Base-by-base conservation (phyloP, 2,888 invertebrate species). In the Cancer borealis region DNA sequence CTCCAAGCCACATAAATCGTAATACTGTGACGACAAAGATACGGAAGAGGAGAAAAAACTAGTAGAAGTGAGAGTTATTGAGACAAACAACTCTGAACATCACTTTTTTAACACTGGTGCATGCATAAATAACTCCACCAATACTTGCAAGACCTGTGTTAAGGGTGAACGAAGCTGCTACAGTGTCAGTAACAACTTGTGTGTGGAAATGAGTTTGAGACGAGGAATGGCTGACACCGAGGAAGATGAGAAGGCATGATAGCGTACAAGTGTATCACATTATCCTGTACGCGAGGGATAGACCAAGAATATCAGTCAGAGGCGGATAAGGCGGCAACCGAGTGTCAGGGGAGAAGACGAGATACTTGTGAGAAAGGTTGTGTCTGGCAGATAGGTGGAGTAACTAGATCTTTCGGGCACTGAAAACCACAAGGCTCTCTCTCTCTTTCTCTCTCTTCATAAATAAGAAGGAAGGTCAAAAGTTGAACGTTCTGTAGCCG, bases 381-480 rank as follows among this genome's bases (percentile, higher is more conserved):
- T 79, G 79, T 79, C 30, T 79, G 79, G 79, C 79, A 79, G 79
- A 79, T 26, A 79, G 79, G 79, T 79, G 79, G 79, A 79, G 79
- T 79, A 79, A 79, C 79, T 79, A 30, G 79, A 79, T 79, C 26
- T 79, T 79, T 79, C 26, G 79, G 30, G 79, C 79, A 26, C 79
- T 79, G 79, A 30, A 30, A 79, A 30, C 66, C 66, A 66, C 66
- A 66, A 66, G 66, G 66, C n/a, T 66, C n/a, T 66, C 30, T n/a
- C 21, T 79, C 79, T 79, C 79, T 79, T 79, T 66, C 30, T n/a
- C 21, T 79, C 79, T 79, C 79, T 79, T 79, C 26, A 79, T 79
- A 79, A 79, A 79, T 30, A 79, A 30, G 79, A 79, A 79, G 79
- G 30, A 30, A 79, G 79, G 79, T 79, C 79, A 79, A 26, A 79